Evolutionary conservation across 1,140 invertebrate species (phyloP), one percentile per base, ranked within the genome.

Genomic region (Aphis craccivora): DNA sequence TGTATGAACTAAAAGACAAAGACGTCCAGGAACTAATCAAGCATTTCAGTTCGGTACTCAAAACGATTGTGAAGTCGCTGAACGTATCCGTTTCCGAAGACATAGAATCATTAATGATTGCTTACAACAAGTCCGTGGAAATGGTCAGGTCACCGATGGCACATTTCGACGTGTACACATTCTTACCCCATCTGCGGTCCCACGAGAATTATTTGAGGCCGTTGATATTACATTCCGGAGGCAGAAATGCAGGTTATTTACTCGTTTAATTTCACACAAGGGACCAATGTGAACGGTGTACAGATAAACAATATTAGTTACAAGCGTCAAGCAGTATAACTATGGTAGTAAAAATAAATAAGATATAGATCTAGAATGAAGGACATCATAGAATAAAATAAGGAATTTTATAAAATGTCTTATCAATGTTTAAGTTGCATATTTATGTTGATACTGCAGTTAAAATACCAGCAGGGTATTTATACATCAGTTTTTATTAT

Each of bases 231-330:
- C 91, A 93, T 53, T 83, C 76, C 48, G 91, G 81, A n/a, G 81
- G 48, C 14, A 53, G 91, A 86, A 48, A 83, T 55, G n/a, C 91
- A 93, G 91, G 91, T 93, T 35, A 93, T 40, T 93, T 86, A 91
- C 18, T 83, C 22, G 7, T 48, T 83, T 14, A 30, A 35, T 91
- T 51, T 25, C 1, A 51, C 40, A 22, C 43, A 23, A 8, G 40
- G 48, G 20, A 23, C 48, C 45, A 48, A 91, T 81, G 2, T 3
- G 37, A 53, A 89, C 25, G 40, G 0, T 20, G 30, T 45, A 48
- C 40, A 48, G 30, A 91, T 30, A 30, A 55, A 90, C n/a, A 40
- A 55, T 48, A 67, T 67, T 40, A 90, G 37, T 90, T 55, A 37
- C 22, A 90, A 90, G n/a, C 35, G 11, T 25, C 22, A 90, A 90